A percentile compares a stretch with the other conserved stretches of the same genome.
These are phyloP conservation scores for Dendrocincla tyrannina DNA, from an alignment of 2,797 vertebrate species.

Conservation along the genomic window DNA sequence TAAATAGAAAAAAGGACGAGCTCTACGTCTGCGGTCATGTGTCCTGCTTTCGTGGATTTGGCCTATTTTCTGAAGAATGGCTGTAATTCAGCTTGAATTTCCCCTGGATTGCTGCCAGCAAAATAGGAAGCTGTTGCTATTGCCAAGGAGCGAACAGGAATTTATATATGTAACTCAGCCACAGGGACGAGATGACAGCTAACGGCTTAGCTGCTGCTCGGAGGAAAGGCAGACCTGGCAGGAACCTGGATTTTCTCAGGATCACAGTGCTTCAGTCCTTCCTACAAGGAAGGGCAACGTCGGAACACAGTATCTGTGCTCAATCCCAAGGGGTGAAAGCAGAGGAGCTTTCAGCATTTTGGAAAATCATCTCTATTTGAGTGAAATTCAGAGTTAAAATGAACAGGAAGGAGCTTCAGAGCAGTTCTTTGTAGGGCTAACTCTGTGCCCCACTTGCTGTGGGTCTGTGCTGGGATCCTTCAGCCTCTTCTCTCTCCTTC, in stretches of 20 bases:
- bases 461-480: not conserved
- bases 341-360: not conserved
- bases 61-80: slow-evolving; percentile 88
- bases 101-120: slow-evolving; percentile 86
- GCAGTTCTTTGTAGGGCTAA: not conserved
- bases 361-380: not conserved
- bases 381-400: not conserved
- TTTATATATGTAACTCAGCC: not conserved
- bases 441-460: not conserved
- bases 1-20: slow-evolving; percentile 49
- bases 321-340: not conserved
- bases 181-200: slow-evolving; percentile 32
- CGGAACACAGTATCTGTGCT: fast-evolving
- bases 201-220: not conserved
- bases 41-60: slow-evolving; percentile 69
- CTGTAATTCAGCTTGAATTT: slow-evolving; percentile 84
- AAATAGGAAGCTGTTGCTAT: slow-evolving; percentile 84
- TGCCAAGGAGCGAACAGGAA: slow-evolving; percentile 80
- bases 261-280: not conserved
- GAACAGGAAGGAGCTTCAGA: not conserved
- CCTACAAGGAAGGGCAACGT: not conserved
- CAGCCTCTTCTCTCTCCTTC: not conserved
- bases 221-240: not conserved
- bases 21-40: slow-evolving; percentile 3
- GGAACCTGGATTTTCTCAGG: not conserved